These are phyloP conservation scores for Otocyon megalotis DNA, from an alignment of 2,113 vertebrate species.

Conservation along the genomic window DNA sequence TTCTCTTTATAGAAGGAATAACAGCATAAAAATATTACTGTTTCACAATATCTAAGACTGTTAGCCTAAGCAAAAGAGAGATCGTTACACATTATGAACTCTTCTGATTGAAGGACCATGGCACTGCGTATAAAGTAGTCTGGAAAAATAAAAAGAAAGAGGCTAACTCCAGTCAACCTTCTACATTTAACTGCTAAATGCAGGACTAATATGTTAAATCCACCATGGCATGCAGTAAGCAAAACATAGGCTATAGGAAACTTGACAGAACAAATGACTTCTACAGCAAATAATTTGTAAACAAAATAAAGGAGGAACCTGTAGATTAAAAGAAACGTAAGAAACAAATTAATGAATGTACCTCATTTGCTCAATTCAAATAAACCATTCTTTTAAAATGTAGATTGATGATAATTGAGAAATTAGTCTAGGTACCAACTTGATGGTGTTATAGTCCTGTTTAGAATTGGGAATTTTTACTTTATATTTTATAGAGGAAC, in stretches of 20 bases:
- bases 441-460: not conserved
- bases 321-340: not conserved
- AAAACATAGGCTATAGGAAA: not conserved
- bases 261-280: not conserved
- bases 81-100: not conserved
- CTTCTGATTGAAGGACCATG: not conserved
- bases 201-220: not conserved
- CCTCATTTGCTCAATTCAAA: not conserved
- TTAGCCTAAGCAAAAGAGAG: not conserved
- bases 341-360: not conserved
- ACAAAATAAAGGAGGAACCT: not conserved
- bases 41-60: not conserved
- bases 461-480: constrained; percentile 25
- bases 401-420: not conserved
- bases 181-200: not conserved
- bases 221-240: not conserved
- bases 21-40: not conserved
- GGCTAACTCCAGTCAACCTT: not conserved
- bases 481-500: not conserved
- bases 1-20: not conserved
- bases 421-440: not conserved
- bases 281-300: not conserved
- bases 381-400: constrained; percentile 1
- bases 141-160: not conserved
- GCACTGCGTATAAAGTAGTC: not conserved